Evolutionary conservation across 2,888 invertebrate genomes (phyloP).

Genomic region (Zaprionus lineosus): DNA sequence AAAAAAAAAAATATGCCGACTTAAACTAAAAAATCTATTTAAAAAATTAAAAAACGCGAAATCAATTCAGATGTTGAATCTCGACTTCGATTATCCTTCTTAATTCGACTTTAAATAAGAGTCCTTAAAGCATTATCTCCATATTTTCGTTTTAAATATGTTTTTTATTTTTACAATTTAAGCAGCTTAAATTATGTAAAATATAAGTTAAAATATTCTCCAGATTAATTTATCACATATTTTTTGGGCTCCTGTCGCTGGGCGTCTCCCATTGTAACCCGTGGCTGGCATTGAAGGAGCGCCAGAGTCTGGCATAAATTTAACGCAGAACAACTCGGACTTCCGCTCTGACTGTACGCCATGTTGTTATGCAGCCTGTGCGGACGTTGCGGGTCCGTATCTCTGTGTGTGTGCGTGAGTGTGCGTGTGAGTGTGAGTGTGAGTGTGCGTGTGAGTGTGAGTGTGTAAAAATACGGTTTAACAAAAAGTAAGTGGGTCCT

Average conservation of each 20-base stretch:
- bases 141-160: too few relatives aligned
- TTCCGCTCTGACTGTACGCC: conserved; percentile 68
- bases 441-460: conserved; percentile 9
- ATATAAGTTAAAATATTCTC: too few relatives aligned
- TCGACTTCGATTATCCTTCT: too few relatives aligned
- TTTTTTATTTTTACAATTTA: too few relatives aligned
- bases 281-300: conserved; percentile 11
- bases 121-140: too few relatives aligned
- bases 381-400: conserved; percentile 26
- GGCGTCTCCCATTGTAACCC: conserved; percentile 43
- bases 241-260: background rate
- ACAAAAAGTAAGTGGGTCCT: conserved; percentile 54
- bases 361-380: conserved; percentile 68
- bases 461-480: conserved; percentile 53
- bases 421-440: conserved; percentile 8
- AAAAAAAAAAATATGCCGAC: too few relatives aligned
- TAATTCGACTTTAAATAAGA: too few relatives aligned
- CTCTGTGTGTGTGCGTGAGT: conserved; percentile 1
- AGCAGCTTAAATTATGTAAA: too few relatives aligned
- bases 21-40: too few relatives aligned
- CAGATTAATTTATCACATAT: background rate
- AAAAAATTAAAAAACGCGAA: too few relatives aligned
- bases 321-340: conserved; percentile 66
- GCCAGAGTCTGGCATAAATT: conserved; percentile 65
- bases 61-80: too few relatives aligned